Conservation (phyloP, 2,113 vertebrate species). For the Scomber colias region DNA sequence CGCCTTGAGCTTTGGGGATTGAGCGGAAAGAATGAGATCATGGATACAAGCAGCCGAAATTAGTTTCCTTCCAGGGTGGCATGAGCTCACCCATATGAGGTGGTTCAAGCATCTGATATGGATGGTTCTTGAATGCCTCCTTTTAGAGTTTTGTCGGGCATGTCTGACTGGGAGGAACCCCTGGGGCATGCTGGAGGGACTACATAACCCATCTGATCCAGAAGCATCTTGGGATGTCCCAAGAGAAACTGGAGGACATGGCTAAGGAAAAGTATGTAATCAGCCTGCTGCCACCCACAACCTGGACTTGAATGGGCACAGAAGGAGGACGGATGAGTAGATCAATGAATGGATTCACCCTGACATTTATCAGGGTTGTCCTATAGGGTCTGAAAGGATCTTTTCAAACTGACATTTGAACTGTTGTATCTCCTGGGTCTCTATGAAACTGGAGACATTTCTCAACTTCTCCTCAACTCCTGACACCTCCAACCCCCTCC, state of each 20-base stretch:
- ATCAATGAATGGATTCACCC: neutral
- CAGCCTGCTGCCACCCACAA: neutral
- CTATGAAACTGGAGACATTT: constrained; percentile 1
- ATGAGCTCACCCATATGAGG: neutral
- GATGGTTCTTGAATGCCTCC: neutral
- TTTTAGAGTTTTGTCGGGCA: neutral
- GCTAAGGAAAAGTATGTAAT: neutral
- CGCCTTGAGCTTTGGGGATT: constrained; percentile 9
- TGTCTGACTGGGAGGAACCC: neutral
- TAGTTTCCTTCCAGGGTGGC: constrained; percentile 4
- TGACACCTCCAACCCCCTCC: constrained; percentile 37
- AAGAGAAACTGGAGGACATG: neutral
- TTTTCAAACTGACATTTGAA: constrained; percentile 14
- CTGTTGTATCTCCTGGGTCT: neutral
- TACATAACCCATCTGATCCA: neutral
- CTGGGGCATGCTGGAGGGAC: neutral
- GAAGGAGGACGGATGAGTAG: neutral
- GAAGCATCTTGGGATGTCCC: neutral
- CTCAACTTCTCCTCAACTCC: constrained; percentile 2
- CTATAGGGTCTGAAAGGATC: neutral
- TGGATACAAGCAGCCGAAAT: neutral
- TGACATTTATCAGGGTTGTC: neutral
- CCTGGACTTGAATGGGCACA: neutral
- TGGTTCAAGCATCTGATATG: neutral
- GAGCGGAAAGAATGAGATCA: neutral